Evolutionary conservation across 2,888 invertebrate species (phyloP), one percentile per base, ranked within the genome.

Genomic region (Caenorhabditis sp.): DNA sequence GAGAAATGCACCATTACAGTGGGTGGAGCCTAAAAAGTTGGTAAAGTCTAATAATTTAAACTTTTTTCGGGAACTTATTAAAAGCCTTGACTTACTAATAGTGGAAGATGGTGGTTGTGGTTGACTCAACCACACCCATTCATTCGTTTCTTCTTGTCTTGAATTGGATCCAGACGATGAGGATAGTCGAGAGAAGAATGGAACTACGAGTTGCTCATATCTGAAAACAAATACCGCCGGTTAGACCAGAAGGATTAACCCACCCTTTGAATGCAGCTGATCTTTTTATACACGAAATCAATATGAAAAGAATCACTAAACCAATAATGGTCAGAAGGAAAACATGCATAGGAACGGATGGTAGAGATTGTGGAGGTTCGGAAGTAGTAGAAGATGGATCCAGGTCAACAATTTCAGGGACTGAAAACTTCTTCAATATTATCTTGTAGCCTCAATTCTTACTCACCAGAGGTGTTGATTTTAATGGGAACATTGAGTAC

Each of bases 201-300:
- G 91, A 56, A 85, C 89, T 7, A 90, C 90, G 28, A 90, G 84
- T 70, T 90, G 90, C 63, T 90, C 90, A 79, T 90, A 90, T n/a
- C 90, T 88, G 59, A 54, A 83, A 80, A 44, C 38, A 58, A n/a
- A n/a, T n/a, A n/a, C n/a, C n/a, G n/a, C n/a, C n/a, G n/a, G n/a
- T 26, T 44, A 38, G 16, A n/a, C 47, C 7, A 31, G 31, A n/a
- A n/a, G 31, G 51, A 24, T 16, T 51, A 58, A 38, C 75, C 16
- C 14, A 84, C 80, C 84, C 84, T 41, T 80, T 76, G 73, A 84
- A 80, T 19, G 84, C 58, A 7, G 74, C 70, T 2, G 80, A 84
- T 56, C 80, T 49, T 49, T 76, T 41, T 7, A 84, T 10, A 41
- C 68, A 76, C 0, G 73, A 63, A 24, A 73, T 26, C 0, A 80